Conservation (phyloP, 2,797 vertebrate genomes). For the Hoplostethus mediterraneus region DNA sequence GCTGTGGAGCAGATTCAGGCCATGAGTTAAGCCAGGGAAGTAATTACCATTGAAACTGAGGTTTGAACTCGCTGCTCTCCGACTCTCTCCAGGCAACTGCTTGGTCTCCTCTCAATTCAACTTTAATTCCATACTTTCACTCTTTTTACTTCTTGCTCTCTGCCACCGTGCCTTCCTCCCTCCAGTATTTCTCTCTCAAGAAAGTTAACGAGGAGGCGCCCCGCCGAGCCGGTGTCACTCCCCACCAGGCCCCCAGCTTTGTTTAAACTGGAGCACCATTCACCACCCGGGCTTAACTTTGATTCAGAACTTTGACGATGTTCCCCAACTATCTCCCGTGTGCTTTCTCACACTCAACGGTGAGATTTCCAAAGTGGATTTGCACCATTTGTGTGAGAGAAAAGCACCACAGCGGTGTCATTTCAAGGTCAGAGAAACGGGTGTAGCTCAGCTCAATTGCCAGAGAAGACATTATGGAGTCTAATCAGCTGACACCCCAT, state of each 20-base stretch:
- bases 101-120: conserved; percentile 6
- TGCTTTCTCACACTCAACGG: not conserved
- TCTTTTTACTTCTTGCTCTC: conserved; percentile 10
- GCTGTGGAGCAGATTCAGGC: conserved; percentile 67
- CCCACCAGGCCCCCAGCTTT: conserved; percentile 19
- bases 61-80: conserved; percentile 39
- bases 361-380: not conserved
- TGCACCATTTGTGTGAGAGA: not conserved
- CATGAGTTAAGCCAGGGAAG: conserved; percentile 66
- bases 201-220: conserved; percentile 5
- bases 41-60: conserved; percentile 69
- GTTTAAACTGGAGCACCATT: conserved; percentile 14
- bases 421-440: conserved; percentile 33
- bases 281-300: not conserved
- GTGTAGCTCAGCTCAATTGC: not conserved
- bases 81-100: conserved; percentile 16
- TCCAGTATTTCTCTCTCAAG: conserved; percentile 33
- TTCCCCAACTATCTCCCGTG: not conserved
- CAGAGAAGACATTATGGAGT: conserved; percentile 16
- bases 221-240: conserved; percentile 35
- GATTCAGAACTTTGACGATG: not conserved
- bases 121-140: conserved; percentile 37
- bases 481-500: not conserved
- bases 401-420: conserved; percentile 1
- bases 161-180: conserved; percentile 16